Evolutionary conservation across 23 tunicate genomes (phyloP).

Genomic region (Ciona savignyi): DNA sequence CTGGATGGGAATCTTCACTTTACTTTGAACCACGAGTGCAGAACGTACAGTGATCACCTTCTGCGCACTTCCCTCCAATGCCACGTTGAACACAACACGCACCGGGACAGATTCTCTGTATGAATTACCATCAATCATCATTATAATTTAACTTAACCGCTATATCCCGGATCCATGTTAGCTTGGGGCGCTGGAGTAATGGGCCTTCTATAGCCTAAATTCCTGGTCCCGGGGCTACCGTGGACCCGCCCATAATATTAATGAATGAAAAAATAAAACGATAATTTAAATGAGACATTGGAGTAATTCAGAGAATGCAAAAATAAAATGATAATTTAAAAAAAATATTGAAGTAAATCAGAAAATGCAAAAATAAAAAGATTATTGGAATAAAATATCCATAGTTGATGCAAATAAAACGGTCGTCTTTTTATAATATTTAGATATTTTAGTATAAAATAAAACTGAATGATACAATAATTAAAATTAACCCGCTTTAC

Average conservation of each 20-base stretch:
- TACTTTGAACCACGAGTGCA: slow-evolving; percentile 62
- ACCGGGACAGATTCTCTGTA: slow-evolving; percentile 51
- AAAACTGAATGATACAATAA: neutral
- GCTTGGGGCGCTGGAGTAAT: no score
- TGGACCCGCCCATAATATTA: no score
- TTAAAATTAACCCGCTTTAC: neutral
- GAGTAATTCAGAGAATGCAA: no score
- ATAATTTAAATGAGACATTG: no score
- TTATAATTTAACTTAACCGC: no score
- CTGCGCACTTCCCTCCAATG: slow-evolving; percentile 83
- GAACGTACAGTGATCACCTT: slow-evolving; percentile 90
- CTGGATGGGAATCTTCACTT: slow-evolving; percentile 73
- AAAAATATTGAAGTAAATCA: neutral
- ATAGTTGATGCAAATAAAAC: neutral
- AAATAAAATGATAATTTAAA: no score
- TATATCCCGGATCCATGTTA: no score
- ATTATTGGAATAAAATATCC: neutral
- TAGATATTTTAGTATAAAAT: neutral
- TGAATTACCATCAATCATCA: neutral
- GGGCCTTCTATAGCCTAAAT: no score
- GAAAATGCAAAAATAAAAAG: neutral
- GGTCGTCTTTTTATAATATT: neutral
- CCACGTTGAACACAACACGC: slow-evolving; percentile 83
- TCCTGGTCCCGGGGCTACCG: no score
- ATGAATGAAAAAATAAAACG: no score